phyloP scores from a whole-genome alignment of 2,113 vertebrate genomes.

The Macaca fascicularis region DNA sequence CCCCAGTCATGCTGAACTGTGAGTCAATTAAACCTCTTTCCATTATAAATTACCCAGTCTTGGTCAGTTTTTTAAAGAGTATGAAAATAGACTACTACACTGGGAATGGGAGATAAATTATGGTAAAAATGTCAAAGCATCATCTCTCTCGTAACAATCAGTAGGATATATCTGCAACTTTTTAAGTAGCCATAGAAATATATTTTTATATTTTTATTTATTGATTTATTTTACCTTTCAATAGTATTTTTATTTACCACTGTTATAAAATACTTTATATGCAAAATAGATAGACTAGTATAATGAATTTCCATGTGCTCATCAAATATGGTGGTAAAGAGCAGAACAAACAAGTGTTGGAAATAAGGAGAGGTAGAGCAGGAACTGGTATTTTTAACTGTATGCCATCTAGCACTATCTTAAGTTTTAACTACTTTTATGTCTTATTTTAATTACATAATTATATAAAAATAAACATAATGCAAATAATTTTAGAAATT shows the following conservation, averaged over 20 bases:
- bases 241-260: not conserved
- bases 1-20: too few relatives aligned
- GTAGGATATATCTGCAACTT: not conserved
- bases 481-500: not conserved
- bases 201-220: not conserved
- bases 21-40: too few relatives aligned
- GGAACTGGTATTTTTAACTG: not conserved
- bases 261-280: not conserved
- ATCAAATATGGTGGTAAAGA: not conserved
- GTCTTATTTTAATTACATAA: not conserved
- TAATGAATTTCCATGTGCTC: not conserved
- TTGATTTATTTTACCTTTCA: not conserved
- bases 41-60: too few relatives aligned
- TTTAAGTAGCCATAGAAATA: not conserved
- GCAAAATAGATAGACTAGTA: not conserved
- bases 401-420: not conserved
- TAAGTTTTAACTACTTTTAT: not conserved
- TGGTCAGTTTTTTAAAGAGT: too few relatives aligned
- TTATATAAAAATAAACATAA: slow-evolving; percentile 29
- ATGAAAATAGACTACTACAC: too few relatives aligned
- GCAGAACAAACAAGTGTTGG: not conserved
- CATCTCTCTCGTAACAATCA: not conserved
- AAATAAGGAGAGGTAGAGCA: not conserved
- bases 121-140: not conserved
- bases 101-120: accelerated